Evolutionary conservation across 2,888 invertebrate species (phyloP), one percentile per base, ranked within the genome.

Genomic region (Netelia virgata): DNA sequence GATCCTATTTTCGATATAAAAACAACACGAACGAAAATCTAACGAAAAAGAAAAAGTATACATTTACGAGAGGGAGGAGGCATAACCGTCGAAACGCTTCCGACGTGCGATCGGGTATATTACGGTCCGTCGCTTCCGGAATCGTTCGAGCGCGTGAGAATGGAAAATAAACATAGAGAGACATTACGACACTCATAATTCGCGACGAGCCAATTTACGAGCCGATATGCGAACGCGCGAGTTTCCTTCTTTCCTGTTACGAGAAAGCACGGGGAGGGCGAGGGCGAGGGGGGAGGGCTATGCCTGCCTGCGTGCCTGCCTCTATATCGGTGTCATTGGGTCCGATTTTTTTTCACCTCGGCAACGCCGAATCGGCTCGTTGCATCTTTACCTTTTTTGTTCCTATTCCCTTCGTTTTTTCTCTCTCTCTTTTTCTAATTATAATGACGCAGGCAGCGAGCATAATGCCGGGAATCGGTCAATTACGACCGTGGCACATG

Each of bases 391-490:
- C 20, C 10, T 59, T 20, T 61, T 16, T 66, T 63, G 64, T 18
- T 55, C 10, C 73, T 36, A 43, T 50, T 69, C 43, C 50, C 28
- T 64, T 75, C 47, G 16, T 47, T 16, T 47, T 14, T 36, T 53
- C 36, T 72, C 43, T n/a, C 63, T 36, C 57, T 53, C 36, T 72
- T 28, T n/a, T 68, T 36, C 57, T 77, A 85, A 75, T 87, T 72
- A 75, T 89, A 91, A 91, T 91, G 91, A 89, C 88, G 84, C 72
- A 78, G 84, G 82, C 87, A 88, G 83, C 88, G 86, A 89, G 88
- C 90, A 89, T 88, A 86, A 88, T 88, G 85, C 90, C 89, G 88
- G 88, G 88, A 89, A 86, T 88, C 86, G 85, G 86, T 88, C 88
- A 90, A 90, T 90, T 90, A 89, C 86, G 85, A 81, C 55, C 70